Percentiles rank a stretch among this genome's conserved stretches.
Evolutionary conservation across 2,797 vertebrate species (phyloP).

Genomic region (Phoebastria nigripes): DNA sequence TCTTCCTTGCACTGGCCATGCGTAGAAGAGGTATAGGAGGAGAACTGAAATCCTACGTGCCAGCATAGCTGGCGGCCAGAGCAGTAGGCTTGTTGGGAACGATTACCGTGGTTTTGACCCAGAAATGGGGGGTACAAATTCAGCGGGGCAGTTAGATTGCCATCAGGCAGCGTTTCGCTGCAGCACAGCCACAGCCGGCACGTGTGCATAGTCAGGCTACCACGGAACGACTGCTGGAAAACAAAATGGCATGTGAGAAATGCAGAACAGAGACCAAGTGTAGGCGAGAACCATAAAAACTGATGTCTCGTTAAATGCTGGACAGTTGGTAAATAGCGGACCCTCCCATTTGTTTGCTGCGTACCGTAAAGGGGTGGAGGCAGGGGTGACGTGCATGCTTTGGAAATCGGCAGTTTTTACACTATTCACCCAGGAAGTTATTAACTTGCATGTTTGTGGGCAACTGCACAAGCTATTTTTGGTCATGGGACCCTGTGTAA

Average conservation of each 20-base stretch:
- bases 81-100: not conserved
- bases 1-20: not conserved
- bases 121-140: not conserved
- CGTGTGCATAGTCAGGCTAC: not conserved
- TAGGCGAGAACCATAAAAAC: slow-evolving; percentile 15
- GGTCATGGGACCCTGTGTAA: slow-evolving; percentile 69
- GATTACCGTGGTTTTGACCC: not conserved
- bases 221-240: not conserved
- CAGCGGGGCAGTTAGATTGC: rapidly evolving
- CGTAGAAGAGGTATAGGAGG: rapidly evolving
- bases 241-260: slow-evolving; percentile 16
- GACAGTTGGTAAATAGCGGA: not conserved
- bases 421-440: slow-evolving; percentile 67
- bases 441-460: slow-evolving; percentile 66
- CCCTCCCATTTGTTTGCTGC: slow-evolving; percentile 12
- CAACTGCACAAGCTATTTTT: slow-evolving; percentile 73
- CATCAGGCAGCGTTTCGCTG: not conserved
- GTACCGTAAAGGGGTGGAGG: not conserved
- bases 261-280: not conserved
- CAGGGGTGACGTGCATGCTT: not conserved
- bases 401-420: slow-evolving; percentile 35
- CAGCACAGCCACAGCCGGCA: not conserved
- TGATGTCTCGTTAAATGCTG: not conserved
- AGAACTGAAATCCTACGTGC: not conserved
- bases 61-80: rapidly evolving